Evolutionary conservation across 2,888 invertebrate genomes (phyloP).

Genomic region (Dugesia japonica): DNA sequence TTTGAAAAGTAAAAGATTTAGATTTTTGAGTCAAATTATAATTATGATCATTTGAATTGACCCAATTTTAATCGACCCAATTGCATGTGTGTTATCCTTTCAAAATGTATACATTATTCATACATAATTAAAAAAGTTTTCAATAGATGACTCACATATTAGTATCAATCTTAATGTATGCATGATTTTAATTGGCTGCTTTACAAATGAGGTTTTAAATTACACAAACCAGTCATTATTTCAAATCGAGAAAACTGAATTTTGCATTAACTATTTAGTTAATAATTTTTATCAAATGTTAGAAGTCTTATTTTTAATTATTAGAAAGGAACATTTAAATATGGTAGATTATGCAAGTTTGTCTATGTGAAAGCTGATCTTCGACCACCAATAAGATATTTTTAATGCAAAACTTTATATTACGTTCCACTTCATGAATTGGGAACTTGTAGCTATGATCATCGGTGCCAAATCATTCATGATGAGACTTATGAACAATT

Average conservation of each 20-base stretch:
- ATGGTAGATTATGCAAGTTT: not conserved
- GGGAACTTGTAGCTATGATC: not conserved
- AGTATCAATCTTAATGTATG: not conserved
- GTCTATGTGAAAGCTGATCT: not conserved
- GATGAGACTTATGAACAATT: constrained; percentile 3
- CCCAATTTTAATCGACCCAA: too few relatives aligned
- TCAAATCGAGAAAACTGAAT: constrained; percentile 6
- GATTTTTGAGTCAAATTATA: too few relatives aligned
- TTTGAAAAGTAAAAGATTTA: too few relatives aligned
- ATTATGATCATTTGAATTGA: too few relatives aligned
- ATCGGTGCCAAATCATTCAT: not conserved
- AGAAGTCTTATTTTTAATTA: too few relatives aligned
- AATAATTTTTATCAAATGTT: too few relatives aligned
- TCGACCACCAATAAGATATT: not conserved
- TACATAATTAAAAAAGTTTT: too few relatives aligned
- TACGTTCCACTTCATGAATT: not conserved
- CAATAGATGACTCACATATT: not conserved
- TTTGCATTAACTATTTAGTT: not conserved
- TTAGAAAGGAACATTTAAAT: not conserved
- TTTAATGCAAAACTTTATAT: not conserved
- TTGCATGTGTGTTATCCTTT: too few relatives aligned
- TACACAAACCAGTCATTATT: not conserved
- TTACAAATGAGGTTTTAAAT: not conserved
- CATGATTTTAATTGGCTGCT: not conserved
- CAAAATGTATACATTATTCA: too few relatives aligned